phyloP scores from a whole-genome alignment of 2,888 invertebrate species.

The Dorcus parallelipipedus region DNA sequence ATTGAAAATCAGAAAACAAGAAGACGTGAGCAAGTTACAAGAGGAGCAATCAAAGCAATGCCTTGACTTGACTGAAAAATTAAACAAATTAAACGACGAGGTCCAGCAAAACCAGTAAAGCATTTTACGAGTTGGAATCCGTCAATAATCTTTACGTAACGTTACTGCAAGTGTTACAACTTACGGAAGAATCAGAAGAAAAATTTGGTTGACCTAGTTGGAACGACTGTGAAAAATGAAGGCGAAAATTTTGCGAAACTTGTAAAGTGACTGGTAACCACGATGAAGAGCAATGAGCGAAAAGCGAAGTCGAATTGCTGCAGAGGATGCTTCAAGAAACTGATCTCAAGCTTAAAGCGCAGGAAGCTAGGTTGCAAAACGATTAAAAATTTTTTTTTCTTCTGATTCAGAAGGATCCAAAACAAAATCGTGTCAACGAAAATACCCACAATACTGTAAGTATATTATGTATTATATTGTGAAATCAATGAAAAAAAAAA shows the following conservation, averaged over 20 bases:
- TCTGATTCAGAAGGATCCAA: background rate
- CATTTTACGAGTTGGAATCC: constrained; percentile 22
- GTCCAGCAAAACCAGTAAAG: constrained; percentile 8
- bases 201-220: constrained; percentile 41
- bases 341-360: constrained; percentile 24
- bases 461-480: too few relatives aligned
- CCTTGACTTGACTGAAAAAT: constrained; percentile 18
- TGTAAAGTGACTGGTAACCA: constrained; percentile 14
- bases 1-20: constrained; percentile 39
- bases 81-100: constrained; percentile 23
- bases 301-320: constrained; percentile 22
- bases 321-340: constrained; percentile 17
- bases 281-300: constrained; percentile 20
- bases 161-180: constrained; percentile 25
- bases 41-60: constrained; percentile 16
- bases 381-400: background rate
- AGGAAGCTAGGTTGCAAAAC: constrained; percentile 17
- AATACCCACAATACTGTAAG: too few relatives aligned
- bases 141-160: constrained; percentile 25
- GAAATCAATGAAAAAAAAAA: too few relatives aligned
- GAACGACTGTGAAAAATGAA: constrained; percentile 19
- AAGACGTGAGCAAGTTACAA: constrained; percentile 9
- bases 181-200: constrained; percentile 40
- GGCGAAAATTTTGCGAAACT: constrained; percentile 24
- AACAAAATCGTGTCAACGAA: too few relatives aligned